Base-by-base conservation (phyloP, 1,140 invertebrate species). In the Drosophila fuyamai region DNA sequence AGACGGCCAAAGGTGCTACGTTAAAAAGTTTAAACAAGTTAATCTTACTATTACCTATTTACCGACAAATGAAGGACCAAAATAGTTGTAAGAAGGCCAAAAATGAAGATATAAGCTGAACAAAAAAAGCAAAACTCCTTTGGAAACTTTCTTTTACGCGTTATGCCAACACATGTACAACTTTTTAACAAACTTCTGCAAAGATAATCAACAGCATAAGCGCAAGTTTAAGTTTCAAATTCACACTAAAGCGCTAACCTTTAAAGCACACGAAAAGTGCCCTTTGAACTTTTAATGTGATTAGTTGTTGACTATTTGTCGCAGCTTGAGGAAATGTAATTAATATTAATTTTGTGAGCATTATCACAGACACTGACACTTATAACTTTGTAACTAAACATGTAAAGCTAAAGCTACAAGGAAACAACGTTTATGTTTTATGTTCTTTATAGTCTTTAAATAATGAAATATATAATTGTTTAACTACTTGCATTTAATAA, bases 201-300 rank as follows among this genome's bases (percentile, higher is more conserved):
- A 8, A 32, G 29, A 18, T 18, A n/a, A 38, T 18, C 4, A 35
- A 61, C 35, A 29, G 50, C 10, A 40, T 61, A 40, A 56, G 50
- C 16, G 10, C 35, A 57, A 56, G 35, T 61, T 61, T 60, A 32
- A 38, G 48, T 36, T 35, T 54, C n/a, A 27, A 54, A 60, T 60
- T 23, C 47, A 38, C 48, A 60, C 47, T 54, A 7, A 9, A 27
- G 18, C 4, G 13, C 14, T 27, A 56, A 27, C 57, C 47, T 55
- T 59, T 36, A 53, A 36, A 18, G 56, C 29, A 14, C 16, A 60
- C 23, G 1, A 40, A 40, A 29, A 18, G 50, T 65, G 43, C 35
- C 23, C 62, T 65, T 27, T 61, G 62, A 62, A 62, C 56, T 62
- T 32, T 47, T 47, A 47, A 48, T 60, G 43, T 62, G 61, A 66